Base-by-base conservation (phyloP, 2,797 vertebrate species). In the Phrynocephalus forsythii region DNA sequence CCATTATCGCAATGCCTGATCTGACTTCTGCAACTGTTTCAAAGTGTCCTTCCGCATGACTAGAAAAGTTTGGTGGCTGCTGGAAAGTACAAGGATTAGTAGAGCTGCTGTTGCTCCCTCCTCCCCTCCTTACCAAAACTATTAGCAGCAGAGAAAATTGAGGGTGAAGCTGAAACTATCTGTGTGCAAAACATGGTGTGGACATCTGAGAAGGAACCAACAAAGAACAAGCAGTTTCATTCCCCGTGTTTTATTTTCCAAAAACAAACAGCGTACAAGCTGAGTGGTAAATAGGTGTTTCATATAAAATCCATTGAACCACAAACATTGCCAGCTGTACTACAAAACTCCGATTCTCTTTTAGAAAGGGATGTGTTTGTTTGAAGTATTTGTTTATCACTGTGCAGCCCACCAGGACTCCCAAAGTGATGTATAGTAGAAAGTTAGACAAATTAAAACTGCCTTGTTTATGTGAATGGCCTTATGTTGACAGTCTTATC, bases 1-100 rank as follows among this genome's bases (percentile, higher is more conserved):
- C 89, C 93, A 82, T 94, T 96, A 95, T 95, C 94, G 89, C 87
- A 88, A 84, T 89, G 67, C 24, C 83, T 92, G 80, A 96, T 95
- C 94, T 92, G 93, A 92, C 90, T 93, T n/a, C 0, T 91, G 86
- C 15, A 5, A 92, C 50, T 85, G 86, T 91, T 96, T 94, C 94
- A 95, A 95, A 94, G 76, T 83, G 90, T 86, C 87, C 75, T 86
- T 94, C 87, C 90, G 84, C 89, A 93, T 93, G 95, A 89, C 84
- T 90, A 18, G 80, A 73, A 89, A 90, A 88, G 11, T 72, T 76
- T n/a, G 0, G n/a, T 82, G 86, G 26, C 84, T 88, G 6, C 18
- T 88, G n/a, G 60, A 85, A 87, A 89, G 84, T 3, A 22, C 66
- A 69, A 69, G 3, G 63, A 87, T 81, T 81, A 71, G 30, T 6